These are phyloP conservation scores for Palloptera scutellata DNA, from an alignment of 2,888 invertebrate genomes.

Conservation along the genomic window DNA sequence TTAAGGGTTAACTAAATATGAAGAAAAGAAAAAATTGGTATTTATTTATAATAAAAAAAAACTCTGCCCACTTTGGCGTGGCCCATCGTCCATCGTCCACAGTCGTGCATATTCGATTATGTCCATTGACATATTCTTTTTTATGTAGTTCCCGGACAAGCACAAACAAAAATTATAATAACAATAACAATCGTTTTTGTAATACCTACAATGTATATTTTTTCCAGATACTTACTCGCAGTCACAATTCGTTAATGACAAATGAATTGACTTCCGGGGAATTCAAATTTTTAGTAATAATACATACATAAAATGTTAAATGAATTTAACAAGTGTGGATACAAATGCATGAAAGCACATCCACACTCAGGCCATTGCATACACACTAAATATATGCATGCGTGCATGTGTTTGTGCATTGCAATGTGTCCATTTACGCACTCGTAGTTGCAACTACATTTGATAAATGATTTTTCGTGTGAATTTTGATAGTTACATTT, in stretches of 20 bases:
- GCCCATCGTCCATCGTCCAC: too few relatives aligned
- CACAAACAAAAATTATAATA: not conserved
- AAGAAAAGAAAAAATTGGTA: too few relatives aligned
- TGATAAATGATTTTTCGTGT: slow-evolving; percentile 17
- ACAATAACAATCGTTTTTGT: not conserved
- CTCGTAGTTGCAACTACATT: not conserved
- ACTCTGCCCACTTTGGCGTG: too few relatives aligned
- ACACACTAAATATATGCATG: not conserved
- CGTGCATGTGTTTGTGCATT: slow-evolving; percentile 1
- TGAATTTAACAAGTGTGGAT: not conserved
- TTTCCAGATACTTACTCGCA: not conserved
- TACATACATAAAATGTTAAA: too few relatives aligned
- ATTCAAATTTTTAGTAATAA: too few relatives aligned
- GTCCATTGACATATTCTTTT: too few relatives aligned
- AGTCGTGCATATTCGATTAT: too few relatives aligned
- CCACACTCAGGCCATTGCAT: too few relatives aligned
- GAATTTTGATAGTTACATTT: not conserved
- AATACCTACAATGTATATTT: not conserved
- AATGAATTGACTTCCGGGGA: slow-evolving; percentile 30
- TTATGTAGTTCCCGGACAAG: not conserved
- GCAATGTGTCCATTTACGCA: slow-evolving; percentile 8
- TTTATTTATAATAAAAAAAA: too few relatives aligned
- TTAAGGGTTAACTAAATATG: too few relatives aligned
- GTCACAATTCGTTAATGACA: slow-evolving; percentile 19
- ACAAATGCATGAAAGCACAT: not conserved